These are phyloP conservation scores for Geotria australis DNA, from an alignment of 2,797 vertebrate genomes.

Conservation along the genomic window DNA sequence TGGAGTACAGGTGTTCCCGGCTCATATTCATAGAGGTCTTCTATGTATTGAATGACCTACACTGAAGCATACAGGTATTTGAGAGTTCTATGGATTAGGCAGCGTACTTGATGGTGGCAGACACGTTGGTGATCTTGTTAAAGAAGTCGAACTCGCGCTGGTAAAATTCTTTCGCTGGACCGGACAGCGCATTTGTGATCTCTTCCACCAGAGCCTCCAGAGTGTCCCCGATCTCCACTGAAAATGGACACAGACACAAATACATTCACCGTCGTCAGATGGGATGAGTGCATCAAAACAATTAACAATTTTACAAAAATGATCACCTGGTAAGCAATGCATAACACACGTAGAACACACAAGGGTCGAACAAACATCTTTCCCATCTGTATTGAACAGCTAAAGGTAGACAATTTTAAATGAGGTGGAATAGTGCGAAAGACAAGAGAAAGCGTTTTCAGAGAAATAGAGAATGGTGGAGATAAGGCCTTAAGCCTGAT, in stretches of 20 bases:
- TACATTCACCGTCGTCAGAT: neutral
- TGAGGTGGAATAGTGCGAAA: neutral
- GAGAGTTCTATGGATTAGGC: neutral
- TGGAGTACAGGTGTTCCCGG: too few species aligned
- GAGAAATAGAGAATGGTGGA: too few species aligned
- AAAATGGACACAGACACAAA: neutral
- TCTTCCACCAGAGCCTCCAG: slow-evolving; percentile 78
- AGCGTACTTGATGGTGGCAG: slow-evolving; percentile 64
- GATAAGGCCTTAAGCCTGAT: too few species aligned
- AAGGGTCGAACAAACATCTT: too few species aligned
- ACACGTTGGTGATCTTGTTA: slow-evolving; percentile 87
- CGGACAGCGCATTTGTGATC: slow-evolving; percentile 59
- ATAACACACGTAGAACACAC: too few species aligned
- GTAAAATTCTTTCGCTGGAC: slow-evolving; percentile 91
- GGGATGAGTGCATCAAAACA: too few species aligned
- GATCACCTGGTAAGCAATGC: too few species aligned
- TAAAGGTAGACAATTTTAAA: neutral
- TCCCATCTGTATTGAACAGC: too few species aligned
- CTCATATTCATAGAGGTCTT: too few species aligned
- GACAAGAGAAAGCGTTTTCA: neutral
- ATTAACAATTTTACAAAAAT: too few species aligned
- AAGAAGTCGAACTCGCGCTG: slow-evolving; percentile 89
- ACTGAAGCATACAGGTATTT: too few species aligned
- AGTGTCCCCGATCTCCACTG: slow-evolving; percentile 81
- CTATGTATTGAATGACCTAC: too few species aligned